A percentile compares a stretch with the other conserved stretches of the same genome.
These are phyloP conservation scores for Gallinago undulata DNA, from an alignment of 2,113 vertebrate genomes.

Conservation along the genomic window DNA sequence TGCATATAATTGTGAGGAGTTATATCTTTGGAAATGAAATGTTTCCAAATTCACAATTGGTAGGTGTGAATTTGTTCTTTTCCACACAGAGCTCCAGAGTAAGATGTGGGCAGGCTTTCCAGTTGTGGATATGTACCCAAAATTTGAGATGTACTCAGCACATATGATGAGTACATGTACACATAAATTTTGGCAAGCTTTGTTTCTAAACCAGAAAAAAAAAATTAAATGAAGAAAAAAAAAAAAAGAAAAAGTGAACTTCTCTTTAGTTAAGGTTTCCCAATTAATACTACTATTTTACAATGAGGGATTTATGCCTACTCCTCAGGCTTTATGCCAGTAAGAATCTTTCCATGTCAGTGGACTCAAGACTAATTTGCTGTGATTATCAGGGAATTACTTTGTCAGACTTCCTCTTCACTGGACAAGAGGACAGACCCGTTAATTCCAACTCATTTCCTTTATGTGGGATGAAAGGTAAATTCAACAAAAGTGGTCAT, in stretches of 20 bases:
- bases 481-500: constrained; percentile 61
- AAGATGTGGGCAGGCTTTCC: not conserved
- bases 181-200: not conserved
- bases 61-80: not conserved
- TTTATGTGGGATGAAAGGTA: constrained; percentile 65
- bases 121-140: not conserved
- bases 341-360: constrained; percentile 72
- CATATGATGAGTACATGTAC: not conserved
- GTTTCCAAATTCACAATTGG: not conserved
- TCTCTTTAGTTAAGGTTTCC: constrained; percentile 21
- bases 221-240: not conserved
- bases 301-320: constrained; percentile 54
- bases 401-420: constrained; percentile 68
- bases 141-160: not conserved
- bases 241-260: rapidly evolving
- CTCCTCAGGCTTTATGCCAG: constrained; percentile 61
- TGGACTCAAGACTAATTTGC: constrained; percentile 70
- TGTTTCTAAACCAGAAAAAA: not conserved
- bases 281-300: constrained; percentile 30
- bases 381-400: constrained; percentile 73
- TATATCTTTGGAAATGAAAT: not conserved
- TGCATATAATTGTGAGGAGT: not conserved
- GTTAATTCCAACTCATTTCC: constrained; percentile 72
- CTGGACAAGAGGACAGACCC: constrained; percentile 58
- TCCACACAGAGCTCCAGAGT: not conserved